A percentile compares a stretch with the other conserved stretches of the same genome.
phyloP scores from a whole-genome alignment of 2,888 invertebrate species.

The Drosophila ezoana region DNA sequence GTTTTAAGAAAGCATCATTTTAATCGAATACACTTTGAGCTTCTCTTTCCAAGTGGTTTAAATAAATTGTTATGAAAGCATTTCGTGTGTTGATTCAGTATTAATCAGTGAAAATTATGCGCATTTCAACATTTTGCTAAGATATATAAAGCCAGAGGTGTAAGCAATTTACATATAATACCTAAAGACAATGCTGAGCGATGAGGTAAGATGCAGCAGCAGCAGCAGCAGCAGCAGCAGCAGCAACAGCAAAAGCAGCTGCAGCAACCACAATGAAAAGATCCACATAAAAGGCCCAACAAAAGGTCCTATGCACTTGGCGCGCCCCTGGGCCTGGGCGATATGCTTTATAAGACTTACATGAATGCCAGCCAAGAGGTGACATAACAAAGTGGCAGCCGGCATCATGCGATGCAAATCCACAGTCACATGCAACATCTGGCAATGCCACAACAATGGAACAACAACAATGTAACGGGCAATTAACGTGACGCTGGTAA shows the following conservation, averaged over 20 bases:
- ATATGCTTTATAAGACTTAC: constrained; percentile 20
- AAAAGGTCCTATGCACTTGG: constrained; percentile 64
- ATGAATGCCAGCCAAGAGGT: constrained; percentile 50
- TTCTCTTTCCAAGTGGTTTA: not conserved
- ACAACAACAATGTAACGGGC: constrained; percentile 27
- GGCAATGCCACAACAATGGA: constrained; percentile 50
- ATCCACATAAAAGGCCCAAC: constrained; percentile 36
- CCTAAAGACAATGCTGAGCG: constrained; percentile 44
- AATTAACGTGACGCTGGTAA: constrained; percentile 45
- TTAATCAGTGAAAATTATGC: constrained; percentile 29
- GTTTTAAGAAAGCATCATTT: no score
- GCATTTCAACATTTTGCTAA: constrained; percentile 32
- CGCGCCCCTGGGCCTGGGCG: constrained; percentile 45
- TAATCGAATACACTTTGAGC: not conserved
- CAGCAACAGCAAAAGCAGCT: constrained; percentile 9
- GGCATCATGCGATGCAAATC: constrained; percentile 44
- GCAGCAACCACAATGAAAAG: constrained; percentile 15
- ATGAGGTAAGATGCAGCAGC: constrained; percentile 45
- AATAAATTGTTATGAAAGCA: not conserved
- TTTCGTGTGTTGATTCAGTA: constrained; percentile 7
- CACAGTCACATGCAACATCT: constrained; percentile 28
- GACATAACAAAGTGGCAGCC: constrained; percentile 54
- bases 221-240: constrained; percentile 10
- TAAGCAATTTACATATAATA: constrained; percentile 53
- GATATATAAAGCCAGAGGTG: not conserved